Conservation (phyloP, 2,797 vertebrate genomes). For the Gila robusta region DNA sequence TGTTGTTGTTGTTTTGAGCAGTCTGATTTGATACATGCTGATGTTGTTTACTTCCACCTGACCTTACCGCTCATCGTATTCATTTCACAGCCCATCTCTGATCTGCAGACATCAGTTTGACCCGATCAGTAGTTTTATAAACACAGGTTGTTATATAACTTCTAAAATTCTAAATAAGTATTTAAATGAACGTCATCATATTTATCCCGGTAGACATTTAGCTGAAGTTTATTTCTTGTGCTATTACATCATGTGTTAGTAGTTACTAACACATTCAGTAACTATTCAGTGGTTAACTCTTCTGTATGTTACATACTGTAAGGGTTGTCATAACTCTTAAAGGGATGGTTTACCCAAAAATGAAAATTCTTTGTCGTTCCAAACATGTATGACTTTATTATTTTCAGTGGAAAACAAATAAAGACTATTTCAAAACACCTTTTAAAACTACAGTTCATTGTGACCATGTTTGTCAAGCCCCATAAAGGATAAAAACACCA, state of each 20-base stretch:
- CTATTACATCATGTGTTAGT: neutral
- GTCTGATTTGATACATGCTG: conserved; percentile 36
- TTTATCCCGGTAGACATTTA: neutral
- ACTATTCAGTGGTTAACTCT: too few species aligned
- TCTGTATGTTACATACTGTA: neutral
- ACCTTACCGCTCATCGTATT: neutral
- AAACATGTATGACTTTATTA: neutral
- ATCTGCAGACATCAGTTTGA: neutral
- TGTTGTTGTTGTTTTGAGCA: conserved; percentile 25
- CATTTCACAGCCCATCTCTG: neutral
- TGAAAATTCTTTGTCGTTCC: neutral
- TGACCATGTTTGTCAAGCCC: neutral
- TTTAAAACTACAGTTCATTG: neutral
- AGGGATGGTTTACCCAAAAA: neutral
- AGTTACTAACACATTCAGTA: too few species aligned
- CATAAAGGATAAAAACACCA: neutral
- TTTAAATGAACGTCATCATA: neutral
- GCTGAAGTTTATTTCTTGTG: neutral
- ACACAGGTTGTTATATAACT: neutral
- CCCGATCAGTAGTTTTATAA: neutral
- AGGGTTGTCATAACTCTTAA: neutral
- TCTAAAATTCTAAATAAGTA: neutral
- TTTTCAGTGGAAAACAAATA: neutral
- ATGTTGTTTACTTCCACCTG: conserved; percentile 35
- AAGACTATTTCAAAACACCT: neutral